Percentiles rank a stretch among this genome's conserved stretches.
phyloP scores from a whole-genome alignment of 2,888 invertebrate species.

The Sphaerophoria taeniata region DNA sequence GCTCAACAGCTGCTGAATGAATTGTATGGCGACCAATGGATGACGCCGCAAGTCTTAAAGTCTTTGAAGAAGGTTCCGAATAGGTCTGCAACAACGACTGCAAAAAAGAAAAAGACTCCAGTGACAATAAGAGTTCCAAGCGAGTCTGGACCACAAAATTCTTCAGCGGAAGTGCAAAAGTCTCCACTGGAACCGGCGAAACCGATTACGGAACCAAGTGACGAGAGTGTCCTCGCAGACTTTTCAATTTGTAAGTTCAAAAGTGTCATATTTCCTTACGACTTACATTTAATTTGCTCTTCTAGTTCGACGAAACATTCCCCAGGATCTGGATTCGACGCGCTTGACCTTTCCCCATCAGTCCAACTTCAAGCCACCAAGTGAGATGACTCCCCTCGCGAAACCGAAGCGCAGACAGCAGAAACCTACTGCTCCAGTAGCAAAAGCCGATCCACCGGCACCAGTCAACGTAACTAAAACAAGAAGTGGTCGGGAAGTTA shows the following conservation, averaged over 20 bases:
- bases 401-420: neutral
- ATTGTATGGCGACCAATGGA: constrained; percentile 81
- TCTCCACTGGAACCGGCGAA: neutral
- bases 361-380: constrained; percentile 16
- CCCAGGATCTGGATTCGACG: constrained; percentile 80
- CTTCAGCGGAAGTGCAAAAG: neutral
- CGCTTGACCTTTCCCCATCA: constrained; percentile 70
- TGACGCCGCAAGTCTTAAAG: constrained; percentile 81
- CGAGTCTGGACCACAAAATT: neutral
- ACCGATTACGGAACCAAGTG: constrained; percentile 17
- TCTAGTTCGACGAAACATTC: constrained; percentile 78
- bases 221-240: constrained; percentile 78
- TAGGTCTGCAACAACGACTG: neutral
- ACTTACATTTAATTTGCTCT: neutral
- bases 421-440: neutral
- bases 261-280: neutral
- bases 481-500: constrained; percentile 65
- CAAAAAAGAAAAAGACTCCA: neutral
- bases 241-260: constrained; percentile 80
- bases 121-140: neutral
- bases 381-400: neutral
- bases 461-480: constrained; percentile 11
- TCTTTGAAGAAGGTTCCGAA: constrained; percentile 77
- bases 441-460: neutral
- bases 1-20: constrained; percentile 79